Conservation (phyloP, 2,888 invertebrate species). For the Pyrrhosoma nymphula region DNA sequence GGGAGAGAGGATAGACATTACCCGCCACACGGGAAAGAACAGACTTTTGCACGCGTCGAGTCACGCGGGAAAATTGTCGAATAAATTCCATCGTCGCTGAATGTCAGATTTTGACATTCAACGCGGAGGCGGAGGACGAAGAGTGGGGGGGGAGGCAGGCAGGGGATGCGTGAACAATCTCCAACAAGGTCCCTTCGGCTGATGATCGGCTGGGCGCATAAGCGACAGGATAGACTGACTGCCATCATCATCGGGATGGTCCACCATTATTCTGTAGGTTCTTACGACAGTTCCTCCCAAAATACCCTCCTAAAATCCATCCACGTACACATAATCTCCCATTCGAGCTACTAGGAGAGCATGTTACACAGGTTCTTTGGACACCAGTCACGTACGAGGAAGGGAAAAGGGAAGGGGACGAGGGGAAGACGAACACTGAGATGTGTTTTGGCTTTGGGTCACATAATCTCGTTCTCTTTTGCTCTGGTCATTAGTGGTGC, state of each 20-base stretch:
- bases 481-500: too few species aligned
- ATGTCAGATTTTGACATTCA: slow-evolving; percentile 18
- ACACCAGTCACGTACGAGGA: too few species aligned
- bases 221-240: background rate
- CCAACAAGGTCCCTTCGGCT: background rate
- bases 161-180: background rate
- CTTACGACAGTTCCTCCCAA: too few species aligned
- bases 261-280: too few species aligned
- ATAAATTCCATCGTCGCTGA: background rate
- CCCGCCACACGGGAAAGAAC: background rate
- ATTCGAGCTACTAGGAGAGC: too few species aligned
- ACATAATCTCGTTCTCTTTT: too few species aligned
- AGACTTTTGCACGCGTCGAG: background rate
- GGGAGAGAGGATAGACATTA: background rate
- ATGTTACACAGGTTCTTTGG: too few species aligned
- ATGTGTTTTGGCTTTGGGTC: too few species aligned
- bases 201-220: background rate
- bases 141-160: background rate
- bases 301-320: too few species aligned
- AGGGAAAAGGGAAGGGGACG: too few species aligned
- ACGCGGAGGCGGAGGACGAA: background rate
- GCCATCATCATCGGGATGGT: background rate
- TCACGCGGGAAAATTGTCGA: slow-evolving; percentile 17
- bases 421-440: too few species aligned
- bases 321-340: too few species aligned